Base-by-base conservation (phyloP, 2,888 invertebrate species). In the Onchidella celtica region DNA sequence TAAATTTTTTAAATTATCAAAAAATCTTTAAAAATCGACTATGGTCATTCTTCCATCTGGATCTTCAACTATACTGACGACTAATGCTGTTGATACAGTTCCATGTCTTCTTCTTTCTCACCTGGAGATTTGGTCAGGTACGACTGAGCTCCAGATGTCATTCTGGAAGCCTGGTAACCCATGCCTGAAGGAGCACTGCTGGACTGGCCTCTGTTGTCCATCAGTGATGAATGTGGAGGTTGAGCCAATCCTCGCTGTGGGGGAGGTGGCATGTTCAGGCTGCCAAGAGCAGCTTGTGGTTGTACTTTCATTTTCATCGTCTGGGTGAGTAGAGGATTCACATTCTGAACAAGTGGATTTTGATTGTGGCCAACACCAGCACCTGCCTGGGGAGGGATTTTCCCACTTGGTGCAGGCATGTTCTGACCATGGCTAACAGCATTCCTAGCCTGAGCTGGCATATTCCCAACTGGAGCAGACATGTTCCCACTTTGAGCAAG, bases 171-270 rank as follows among this genome's bases (percentile, higher is more conserved):
- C 24, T 47, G 78, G 36, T 65, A 69, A 40, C 36, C 66, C 72
- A 72, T 68, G 36, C 73, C 68, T 34, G 57, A 76, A 34, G 63
- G 63, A 57, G 63, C 40, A 40, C 76, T 17, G 34, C 40, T 79
- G 72, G 83, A 21, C 21, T 82, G 66, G 47, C 79, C 32, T 17
- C 74, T 70, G 24, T 32, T 59, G 76, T 74, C 83, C 36, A 59
- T 57, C 57, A 74, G 24, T 55, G 69, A 57, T 70, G 76, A 76
- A 27, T 59, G 61, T 70, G 77, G 21, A 47, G 40, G 29, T 27
- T 77, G 77, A 34, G 77, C 32, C 34, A 77, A 21, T 27, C 77
- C 78, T 61, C 78, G 57, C 47, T 69, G 78, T 2, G 75, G 75
- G 17, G 66, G 66, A 21, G 61, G 61, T 21, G 78, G 78, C 69